A percentile compares a stretch with the other conserved stretches of the same genome.
Evolutionary conservation across 2,797 vertebrate genomes (phyloP).

Genomic region (Acrocephalus scirpaceus): DNA sequence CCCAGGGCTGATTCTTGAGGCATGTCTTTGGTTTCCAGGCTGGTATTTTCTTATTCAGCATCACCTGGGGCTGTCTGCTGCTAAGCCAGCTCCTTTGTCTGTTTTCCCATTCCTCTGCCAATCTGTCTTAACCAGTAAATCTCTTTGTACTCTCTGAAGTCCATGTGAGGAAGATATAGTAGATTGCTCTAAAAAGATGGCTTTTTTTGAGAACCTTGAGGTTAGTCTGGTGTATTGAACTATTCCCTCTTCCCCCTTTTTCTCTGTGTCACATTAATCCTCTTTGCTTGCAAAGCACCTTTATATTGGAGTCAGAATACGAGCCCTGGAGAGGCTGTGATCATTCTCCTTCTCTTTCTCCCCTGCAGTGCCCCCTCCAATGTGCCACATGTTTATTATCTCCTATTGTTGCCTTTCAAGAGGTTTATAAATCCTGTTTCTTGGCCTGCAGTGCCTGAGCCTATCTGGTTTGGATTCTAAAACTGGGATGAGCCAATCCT

Average conservation of each 20-base stretch:
- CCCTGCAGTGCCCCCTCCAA: background rate
- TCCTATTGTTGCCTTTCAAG: background rate
- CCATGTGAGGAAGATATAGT: background rate
- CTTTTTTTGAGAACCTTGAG: background rate
- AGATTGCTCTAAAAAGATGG: background rate
- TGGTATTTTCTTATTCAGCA: background rate
- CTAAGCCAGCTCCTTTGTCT: constrained; percentile 34
- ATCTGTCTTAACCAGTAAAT: constrained; percentile 24
- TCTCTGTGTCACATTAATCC: background rate
- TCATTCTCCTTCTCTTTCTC: background rate
- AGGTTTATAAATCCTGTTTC: constrained; percentile 28
- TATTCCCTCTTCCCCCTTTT: background rate
- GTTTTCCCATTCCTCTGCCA: constrained; percentile 2
- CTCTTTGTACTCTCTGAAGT: background rate
- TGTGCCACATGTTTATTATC: constrained; percentile 5
- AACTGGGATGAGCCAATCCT: background rate
- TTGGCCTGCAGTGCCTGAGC: background rate
- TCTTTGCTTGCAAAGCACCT: constrained; percentile 9
- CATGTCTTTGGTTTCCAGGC: constrained; percentile 29
- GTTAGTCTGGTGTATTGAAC: background rate
- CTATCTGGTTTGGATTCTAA: constrained; percentile 4
- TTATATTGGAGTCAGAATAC: background rate
- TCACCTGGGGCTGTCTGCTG: constrained; percentile 36
- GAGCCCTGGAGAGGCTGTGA: background rate
- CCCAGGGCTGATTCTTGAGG: constrained; percentile 4